Percentiles rank a stretch among this genome's conserved stretches.
Evolutionary conservation across 2,113 vertebrate genomes (phyloP).

Genomic region (Sprattus sprattus): DNA sequence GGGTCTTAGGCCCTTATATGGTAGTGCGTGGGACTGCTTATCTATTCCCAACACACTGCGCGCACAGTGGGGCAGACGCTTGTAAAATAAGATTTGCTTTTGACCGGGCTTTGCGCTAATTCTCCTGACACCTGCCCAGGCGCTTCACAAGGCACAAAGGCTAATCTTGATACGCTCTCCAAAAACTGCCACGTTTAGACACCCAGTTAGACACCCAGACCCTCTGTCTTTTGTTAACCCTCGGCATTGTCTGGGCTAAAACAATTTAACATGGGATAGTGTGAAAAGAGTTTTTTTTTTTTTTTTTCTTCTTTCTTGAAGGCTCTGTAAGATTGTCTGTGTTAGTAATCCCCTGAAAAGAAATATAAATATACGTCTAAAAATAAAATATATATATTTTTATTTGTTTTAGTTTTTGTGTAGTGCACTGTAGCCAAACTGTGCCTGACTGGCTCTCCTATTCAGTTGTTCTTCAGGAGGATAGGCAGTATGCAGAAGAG

Average conservation of each 20-base stretch:
- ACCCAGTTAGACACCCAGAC: not conserved
- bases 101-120: slow-evolving; percentile 15
- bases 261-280: slow-evolving; percentile 15
- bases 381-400: not conserved
- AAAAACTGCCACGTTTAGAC: slow-evolving; percentile 1
- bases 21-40: slow-evolving; percentile 15
- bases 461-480: not conserved
- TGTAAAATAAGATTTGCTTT: slow-evolving; percentile 17
- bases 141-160: slow-evolving; percentile 7
- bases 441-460: not conserved
- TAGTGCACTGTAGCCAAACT: not conserved
- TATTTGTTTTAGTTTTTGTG: not conserved
- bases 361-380: not conserved
- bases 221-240: slow-evolving; percentile 10
- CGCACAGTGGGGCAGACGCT: not conserved
- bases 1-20: not conserved
- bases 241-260: not conserved
- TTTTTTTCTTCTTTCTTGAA: not conserved
- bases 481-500: not conserved
- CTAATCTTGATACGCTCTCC: slow-evolving; percentile 13
- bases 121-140: slow-evolving; percentile 16
- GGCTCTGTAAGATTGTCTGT: not conserved
- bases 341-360: not conserved
- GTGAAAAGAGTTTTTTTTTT: not conserved
- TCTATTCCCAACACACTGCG: not conserved